phyloP scores from a whole-genome alignment of 2,888 invertebrate genomes.

The Eudasyphora cyanicolor region DNA sequence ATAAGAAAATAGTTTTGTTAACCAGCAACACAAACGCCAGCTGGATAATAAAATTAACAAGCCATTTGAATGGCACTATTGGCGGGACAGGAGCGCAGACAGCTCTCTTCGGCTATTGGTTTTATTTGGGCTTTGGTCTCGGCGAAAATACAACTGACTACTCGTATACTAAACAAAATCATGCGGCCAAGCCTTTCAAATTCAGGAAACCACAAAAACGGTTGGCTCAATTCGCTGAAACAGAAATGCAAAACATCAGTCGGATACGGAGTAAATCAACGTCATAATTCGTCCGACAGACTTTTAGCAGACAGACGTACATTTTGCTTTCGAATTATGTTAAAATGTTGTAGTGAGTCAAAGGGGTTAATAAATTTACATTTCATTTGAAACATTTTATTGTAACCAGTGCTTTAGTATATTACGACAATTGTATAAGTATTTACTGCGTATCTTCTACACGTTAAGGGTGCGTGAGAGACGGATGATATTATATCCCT shows the following conservation, averaged over 20 bases:
- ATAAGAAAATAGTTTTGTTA: constrained; percentile 53
- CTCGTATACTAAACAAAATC: constrained; percentile 52
- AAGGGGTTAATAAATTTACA: constrained; percentile 54
- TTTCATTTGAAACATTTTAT: constrained; percentile 32
- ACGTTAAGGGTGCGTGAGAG: no score
- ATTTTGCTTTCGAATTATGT: constrained; percentile 55
- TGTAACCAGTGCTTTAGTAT: constrained; percentile 32
- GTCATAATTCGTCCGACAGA: constrained; percentile 20
- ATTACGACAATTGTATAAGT: constrained; percentile 21
- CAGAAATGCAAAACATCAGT: constrained; percentile 11
- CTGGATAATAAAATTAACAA: not conserved
- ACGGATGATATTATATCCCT: no score
- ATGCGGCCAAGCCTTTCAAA: constrained; percentile 60
- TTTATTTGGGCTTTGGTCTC: constrained; percentile 10
- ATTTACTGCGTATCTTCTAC: no score
- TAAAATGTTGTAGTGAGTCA: constrained; percentile 46
- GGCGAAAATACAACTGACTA: not conserved
- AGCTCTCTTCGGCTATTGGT: constrained; percentile 17
- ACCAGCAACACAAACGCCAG: constrained; percentile 37
- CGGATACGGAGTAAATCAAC: constrained; percentile 8
- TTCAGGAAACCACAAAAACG: constrained; percentile 53
- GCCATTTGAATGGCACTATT: not conserved
- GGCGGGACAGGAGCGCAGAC: not conserved
- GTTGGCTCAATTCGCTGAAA: constrained; percentile 7
- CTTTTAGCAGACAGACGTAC: not conserved